Base-by-base conservation (phyloP, 2,888 invertebrate genomes). In the Nebria salina region DNA sequence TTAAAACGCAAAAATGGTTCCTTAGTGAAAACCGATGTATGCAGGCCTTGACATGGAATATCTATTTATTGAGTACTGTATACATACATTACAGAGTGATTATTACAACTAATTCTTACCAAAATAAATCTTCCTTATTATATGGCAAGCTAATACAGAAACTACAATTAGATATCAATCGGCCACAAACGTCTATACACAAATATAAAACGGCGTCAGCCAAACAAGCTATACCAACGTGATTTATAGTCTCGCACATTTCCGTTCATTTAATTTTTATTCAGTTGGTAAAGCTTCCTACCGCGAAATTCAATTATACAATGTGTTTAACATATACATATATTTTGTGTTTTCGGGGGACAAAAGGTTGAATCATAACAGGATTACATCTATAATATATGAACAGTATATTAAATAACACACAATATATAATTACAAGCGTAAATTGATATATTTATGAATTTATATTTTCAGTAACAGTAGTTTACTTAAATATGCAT, bases 361-460 rank as follows among this genome's bases (percentile, higher is more conserved):
- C 11, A 54, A 54, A 8, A 54, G 54, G 54, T 54, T 54, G 54
- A 54, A 54, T 54, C 8, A 54, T 11, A 54, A 54, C 54, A 54
- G 2, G 54, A 54, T 13, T 13, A 54, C 54, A 54, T 11, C 3
- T 54, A 54, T 54, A 54, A 54, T 54, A 54, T 54, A 54, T 54
- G 54, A 54, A 54, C 54, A 54, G 54, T 54, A 54, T 54, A 54
- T 54, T 54, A 54, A 54, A 54, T 54, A 54, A 54, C 54, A 54
- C 54, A 54, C 54, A 54, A 54, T 70, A 20, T 78, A 77, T 78
- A 80, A 75, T 74, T 80, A 80, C 80, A 80, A 80, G 80, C 80
- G 75, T 75, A 80, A 80, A 75, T 75, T 80, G 75, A 75, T 80
- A 80, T 80, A 80, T 80, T 80, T 80, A 80, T 70, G 80, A 80